Base-by-base conservation (phyloP, 2,113 vertebrate genomes). In the Percopsis transmontana region DNA sequence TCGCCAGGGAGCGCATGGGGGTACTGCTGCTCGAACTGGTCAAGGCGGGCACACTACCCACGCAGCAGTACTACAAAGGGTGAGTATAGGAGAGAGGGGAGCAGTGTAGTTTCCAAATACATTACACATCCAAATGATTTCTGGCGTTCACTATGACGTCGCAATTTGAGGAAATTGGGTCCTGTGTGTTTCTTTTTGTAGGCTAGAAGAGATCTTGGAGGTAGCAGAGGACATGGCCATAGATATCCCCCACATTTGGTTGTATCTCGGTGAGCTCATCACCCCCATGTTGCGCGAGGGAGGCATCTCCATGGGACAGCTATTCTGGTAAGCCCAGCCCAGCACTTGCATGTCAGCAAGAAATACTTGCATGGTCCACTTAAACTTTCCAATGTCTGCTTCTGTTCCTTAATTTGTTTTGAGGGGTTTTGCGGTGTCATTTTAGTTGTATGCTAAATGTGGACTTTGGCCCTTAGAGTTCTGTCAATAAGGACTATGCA, bases 221-320 rank as follows among this genome's bases (percentile, higher is more conserved):
- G 61, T 92, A 0, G 96, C 94, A 0, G 97, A 98, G 63, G 97
- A 98, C 84, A 98, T 96, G 92, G 96, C 95, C 80, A 99, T 99
- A 11, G 97, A 99, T 68, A 96, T 99, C 81, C 97, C 97, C 0
- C 97, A 99, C 38, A 97, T 99, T 79, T 99, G 97, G 97, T 92
- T 96, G 48, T 98, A 98, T 89, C 74, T 98, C 82, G 96, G 95
- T 0, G 97, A 98, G 85, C 90, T 98, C 48, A 93, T 96, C 70
- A 93, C 93, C 1, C 97, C 97, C 19, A 92, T 98, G 83, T 87
- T 99, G 57, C 92, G 93, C 42, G 96, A 98, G 44, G 96, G 93
- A 51, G 96, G 95, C 62, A 93, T 98, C 64, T 90, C 94, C 47
- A 96, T 99, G 94, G 95, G 92, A 66, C 92, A 93, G 61, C 91